Conservation (phyloP, 2,888 invertebrate species). For the Cotesia congregata region DNA sequence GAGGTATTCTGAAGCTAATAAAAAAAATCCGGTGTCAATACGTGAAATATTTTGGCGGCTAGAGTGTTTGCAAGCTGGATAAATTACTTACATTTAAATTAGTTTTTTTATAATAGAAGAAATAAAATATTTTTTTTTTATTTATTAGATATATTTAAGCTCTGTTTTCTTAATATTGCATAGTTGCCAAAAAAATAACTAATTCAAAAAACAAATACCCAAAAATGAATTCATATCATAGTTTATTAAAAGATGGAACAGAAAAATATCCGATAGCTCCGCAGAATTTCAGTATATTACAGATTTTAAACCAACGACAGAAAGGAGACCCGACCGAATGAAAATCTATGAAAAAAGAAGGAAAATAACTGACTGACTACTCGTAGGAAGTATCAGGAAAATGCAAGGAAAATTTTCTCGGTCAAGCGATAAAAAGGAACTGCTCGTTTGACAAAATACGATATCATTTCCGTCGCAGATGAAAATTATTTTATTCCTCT, state of each 20-base stretch:
- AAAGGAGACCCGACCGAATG: neutral
- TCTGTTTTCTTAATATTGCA: too few species aligned
- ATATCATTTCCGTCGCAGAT: conserved; percentile 8
- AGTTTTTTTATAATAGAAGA: too few species aligned
- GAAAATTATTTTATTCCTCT: conserved; percentile 12
- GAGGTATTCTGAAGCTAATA: too few species aligned
- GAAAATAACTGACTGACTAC: neutral
- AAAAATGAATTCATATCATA: too few species aligned
- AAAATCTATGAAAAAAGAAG: neutral
- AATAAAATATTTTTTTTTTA: too few species aligned
- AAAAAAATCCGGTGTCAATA: too few species aligned
- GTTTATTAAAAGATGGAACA: neutral
- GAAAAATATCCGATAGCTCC: neutral
- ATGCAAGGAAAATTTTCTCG: conserved; percentile 11
- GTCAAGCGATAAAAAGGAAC: conserved; percentile 28
- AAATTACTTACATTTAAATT: too few species aligned
- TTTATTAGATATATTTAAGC: too few species aligned
- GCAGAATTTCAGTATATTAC: neutral
- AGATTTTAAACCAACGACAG: neutral
- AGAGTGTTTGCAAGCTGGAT: too few species aligned
- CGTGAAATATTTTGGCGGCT: too few species aligned
- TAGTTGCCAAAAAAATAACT: too few species aligned
- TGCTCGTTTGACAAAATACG: conserved; percentile 1
- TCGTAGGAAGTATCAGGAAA: conserved; percentile 11
- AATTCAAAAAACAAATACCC: too few species aligned